These are phyloP conservation scores for Rutpela maculata DNA, from an alignment of 2,888 invertebrate genomes.

Conservation along the genomic window DNA sequence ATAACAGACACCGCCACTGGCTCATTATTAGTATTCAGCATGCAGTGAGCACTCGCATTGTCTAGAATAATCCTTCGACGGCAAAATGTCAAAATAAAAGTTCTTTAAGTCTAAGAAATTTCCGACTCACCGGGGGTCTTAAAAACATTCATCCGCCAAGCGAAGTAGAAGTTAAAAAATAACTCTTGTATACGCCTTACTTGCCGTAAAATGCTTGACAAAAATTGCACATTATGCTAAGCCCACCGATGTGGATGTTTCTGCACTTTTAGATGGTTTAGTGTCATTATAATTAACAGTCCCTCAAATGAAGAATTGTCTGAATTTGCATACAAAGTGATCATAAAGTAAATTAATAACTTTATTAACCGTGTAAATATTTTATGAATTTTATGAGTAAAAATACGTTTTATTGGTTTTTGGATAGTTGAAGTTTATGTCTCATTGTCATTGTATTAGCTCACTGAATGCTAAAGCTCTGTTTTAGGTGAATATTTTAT, in stretches of 20 bases:
- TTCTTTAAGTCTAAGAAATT: slow-evolving; percentile 11
- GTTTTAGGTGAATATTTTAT: too few species aligned
- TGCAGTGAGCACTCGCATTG: slow-evolving; percentile 10
- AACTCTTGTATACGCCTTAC: slow-evolving; percentile 13
- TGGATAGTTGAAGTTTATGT: not conserved
- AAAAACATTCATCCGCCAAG: slow-evolving; percentile 7
- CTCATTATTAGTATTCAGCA: not conserved
- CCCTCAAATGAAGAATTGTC: slow-evolving; percentile 17
- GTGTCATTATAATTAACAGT: slow-evolving; percentile 34
- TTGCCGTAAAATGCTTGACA: slow-evolving; percentile 20
- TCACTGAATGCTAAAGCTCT: too few species aligned
- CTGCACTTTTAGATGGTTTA: slow-evolving; percentile 4
- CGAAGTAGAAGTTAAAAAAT: slow-evolving; percentile 19
- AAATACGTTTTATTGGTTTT: not conserved
- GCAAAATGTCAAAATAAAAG: slow-evolving; percentile 12
- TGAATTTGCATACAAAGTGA: slow-evolving; percentile 38
- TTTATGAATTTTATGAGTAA: not conserved
- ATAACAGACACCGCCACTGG: not conserved
- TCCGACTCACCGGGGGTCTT: slow-evolving; percentile 7
- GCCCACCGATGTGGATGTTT: slow-evolving; percentile 30
- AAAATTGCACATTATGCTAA: slow-evolving; percentile 28
- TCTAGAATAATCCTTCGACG: not conserved
- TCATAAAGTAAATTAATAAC: slow-evolving; percentile 36
- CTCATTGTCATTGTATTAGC: not conserved
- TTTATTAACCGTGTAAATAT: slow-evolving; percentile 25